Evolutionary conservation across 2,797 vertebrate species (phyloP).

Genomic region (Chrosomus eos): DNA sequence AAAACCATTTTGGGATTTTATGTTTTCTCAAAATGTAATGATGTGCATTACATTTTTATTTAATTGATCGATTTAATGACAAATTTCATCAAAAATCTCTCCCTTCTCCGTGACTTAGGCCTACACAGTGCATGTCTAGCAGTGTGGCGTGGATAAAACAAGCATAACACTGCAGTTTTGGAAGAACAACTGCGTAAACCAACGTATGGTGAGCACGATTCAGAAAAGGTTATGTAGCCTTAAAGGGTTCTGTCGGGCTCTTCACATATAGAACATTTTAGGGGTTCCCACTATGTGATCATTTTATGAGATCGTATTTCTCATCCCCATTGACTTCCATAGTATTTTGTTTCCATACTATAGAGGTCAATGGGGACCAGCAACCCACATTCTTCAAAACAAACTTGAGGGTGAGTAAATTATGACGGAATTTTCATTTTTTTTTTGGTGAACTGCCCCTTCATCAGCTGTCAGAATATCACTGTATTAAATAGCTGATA

Average conservation of each 20-base stretch:
- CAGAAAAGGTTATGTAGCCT: background rate
- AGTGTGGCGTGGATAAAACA: background rate
- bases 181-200: background rate
- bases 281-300: background rate
- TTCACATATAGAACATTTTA: background rate
- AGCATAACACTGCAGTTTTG: background rate
- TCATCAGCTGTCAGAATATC: slow-evolving; percentile 52
- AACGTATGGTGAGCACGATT: background rate
- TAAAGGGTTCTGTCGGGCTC: background rate
- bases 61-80: background rate
- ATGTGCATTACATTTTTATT: background rate
- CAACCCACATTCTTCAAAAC: background rate
- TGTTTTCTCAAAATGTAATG: background rate
- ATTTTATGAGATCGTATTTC: background rate
- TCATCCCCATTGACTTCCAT: too few relatives aligned
- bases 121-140: background rate
- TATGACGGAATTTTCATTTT: background rate
- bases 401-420: background rate
- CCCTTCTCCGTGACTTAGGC: background rate
- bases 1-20: background rate
- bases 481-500: slow-evolving; percentile 69
- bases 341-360: background rate
- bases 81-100: background rate
- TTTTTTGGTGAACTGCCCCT: background rate
- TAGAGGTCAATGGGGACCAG: background rate